Conservation (phyloP, 2,113 vertebrate genomes). For the Notarius lentiginosus region DNA sequence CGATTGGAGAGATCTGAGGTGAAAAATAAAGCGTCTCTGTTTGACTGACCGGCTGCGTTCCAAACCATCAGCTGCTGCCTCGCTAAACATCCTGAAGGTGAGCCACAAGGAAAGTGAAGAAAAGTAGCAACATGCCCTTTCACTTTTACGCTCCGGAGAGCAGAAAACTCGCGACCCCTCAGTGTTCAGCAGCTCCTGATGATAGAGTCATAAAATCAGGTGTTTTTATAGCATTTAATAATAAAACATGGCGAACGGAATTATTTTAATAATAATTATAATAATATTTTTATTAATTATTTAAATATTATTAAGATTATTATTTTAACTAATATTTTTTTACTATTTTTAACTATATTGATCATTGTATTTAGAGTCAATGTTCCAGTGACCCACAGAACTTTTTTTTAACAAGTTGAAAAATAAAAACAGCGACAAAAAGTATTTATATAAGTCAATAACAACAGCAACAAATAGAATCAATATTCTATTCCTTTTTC, state of each 20-base stretch:
- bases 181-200: neutral
- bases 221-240: neutral
- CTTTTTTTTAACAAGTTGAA: neutral
- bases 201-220: neutral
- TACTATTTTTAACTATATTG: neutral
- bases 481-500: too few relatives aligned
- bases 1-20: neutral
- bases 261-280: neutral
- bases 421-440: neutral
- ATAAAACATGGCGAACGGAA: neutral
- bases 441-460: neutral
- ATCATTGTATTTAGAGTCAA: neutral
- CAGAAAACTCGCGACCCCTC: neutral
- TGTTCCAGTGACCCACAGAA: neutral
- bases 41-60: neutral
- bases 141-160: conserved; percentile 6
- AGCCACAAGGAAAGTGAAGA: neutral
- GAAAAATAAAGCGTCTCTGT: neutral
- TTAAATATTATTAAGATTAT: neutral
- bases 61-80: neutral
- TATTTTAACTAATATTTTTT: neutral
- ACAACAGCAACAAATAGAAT: neutral
- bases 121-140: conserved; percentile 3
- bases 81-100: neutral
- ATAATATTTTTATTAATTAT: neutral